Conservation (phyloP, 1,140 invertebrate species). For the Mercenaria mercenaria region DNA sequence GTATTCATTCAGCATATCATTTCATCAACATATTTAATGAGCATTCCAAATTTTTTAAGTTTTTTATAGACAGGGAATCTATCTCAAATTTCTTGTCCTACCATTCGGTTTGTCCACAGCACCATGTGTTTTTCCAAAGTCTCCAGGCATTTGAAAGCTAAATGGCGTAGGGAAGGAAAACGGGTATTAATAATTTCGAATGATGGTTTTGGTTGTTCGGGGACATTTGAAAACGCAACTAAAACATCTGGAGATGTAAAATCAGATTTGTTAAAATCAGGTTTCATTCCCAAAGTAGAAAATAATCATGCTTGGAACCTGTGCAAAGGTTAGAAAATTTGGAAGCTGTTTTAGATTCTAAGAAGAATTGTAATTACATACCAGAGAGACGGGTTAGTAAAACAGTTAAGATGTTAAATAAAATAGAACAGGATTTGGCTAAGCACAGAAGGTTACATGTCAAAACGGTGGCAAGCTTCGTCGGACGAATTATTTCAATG, state of each 20-base stretch:
- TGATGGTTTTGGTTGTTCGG: neutral
- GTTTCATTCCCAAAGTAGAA: slow-evolving; percentile 54
- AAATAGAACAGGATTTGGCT: neutral
- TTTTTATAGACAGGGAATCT: neutral
- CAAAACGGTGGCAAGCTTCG: neutral
- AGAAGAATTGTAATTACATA: neutral
- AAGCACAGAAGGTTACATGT: neutral
- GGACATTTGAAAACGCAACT: neutral
- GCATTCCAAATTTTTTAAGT: slow-evolving; percentile 17
- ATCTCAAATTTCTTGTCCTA: slow-evolving; percentile 38
- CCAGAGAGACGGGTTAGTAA: neutral
- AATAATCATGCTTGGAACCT: slow-evolving; percentile 27
- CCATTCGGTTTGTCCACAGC: neutral
- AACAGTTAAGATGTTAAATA: neutral
- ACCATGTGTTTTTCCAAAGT: slow-evolving; percentile 44
- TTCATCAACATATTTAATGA: slow-evolving; percentile 3
- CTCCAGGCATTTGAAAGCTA: neutral
- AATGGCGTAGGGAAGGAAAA: slow-evolving; percentile 50
- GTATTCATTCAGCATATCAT: slow-evolving; percentile 47
- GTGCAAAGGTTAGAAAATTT: neutral
- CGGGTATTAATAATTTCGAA: slow-evolving; percentile 22
- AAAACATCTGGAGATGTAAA: neutral
- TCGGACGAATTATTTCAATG: slow-evolving; percentile 41
- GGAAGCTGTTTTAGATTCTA: neutral
- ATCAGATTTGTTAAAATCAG: neutral